These are phyloP conservation scores for Oxyscelio sp. DNA, from an alignment of 2,888 invertebrate species.

Conservation along the genomic window DNA sequence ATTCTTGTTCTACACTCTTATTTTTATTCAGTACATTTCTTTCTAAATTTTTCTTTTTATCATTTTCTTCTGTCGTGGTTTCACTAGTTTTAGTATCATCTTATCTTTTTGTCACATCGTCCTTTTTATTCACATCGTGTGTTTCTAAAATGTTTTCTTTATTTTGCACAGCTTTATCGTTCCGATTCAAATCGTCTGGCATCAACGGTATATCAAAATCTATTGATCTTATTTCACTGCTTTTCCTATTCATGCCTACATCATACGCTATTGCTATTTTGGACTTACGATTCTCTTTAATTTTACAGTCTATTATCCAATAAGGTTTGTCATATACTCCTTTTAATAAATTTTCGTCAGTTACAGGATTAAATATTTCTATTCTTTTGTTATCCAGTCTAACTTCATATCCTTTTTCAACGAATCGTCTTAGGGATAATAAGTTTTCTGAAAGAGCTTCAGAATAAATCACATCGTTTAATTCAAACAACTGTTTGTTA, in stretches of 20 bases:
- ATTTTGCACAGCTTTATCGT: too few species aligned
- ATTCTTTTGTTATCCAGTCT: constrained; percentile 69
- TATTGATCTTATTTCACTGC: too few species aligned
- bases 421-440: too few species aligned
- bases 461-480: constrained; percentile 70
- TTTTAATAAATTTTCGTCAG: constrained; percentile 57
- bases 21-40: background rate
- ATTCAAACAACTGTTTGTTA: constrained; percentile 8
- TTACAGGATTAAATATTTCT: constrained; percentile 58
- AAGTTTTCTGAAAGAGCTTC: constrained; percentile 68
- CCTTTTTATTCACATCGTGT: too few species aligned
- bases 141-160: background rate
- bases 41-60: background rate
- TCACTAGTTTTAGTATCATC: too few species aligned
- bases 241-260: too few species aligned
- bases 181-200: too few species aligned
- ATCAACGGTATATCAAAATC: too few species aligned
- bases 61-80: background rate
- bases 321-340: constrained; percentile 69
- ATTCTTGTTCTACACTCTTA: too few species aligned
- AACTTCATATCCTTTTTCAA: constrained; percentile 69
- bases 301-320: constrained; percentile 32
- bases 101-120: too few species aligned
- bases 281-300: background rate
- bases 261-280: background rate